Percentiles rank a stretch among this genome's conserved stretches.
phyloP scores from a whole-genome alignment of 2,888 invertebrate genomes.

The Dasypolia templi region DNA sequence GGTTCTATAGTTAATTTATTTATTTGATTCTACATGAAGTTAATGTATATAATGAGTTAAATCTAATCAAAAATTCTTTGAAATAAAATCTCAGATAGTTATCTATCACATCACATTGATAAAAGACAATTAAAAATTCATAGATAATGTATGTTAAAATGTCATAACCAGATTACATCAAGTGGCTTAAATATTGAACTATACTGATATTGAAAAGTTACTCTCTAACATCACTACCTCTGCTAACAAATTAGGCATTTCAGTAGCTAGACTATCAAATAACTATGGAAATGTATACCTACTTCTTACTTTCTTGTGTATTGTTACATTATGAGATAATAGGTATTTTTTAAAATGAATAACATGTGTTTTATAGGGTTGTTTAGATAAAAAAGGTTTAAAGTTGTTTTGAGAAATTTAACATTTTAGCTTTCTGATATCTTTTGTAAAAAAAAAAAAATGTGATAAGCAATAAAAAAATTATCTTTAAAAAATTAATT shows the following conservation, averaged over 20 bases:
- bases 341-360: background rate
- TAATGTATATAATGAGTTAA: background rate
- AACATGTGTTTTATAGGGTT: background rate
- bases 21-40: background rate
- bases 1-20: background rate
- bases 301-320: background rate
- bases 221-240: background rate
- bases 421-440: background rate
- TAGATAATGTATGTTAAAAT: conserved; percentile 7
- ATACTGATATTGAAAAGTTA: background rate
- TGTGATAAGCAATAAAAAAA: too few species aligned
- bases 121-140: conserved; percentile 3
- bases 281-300: background rate
- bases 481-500: too few species aligned
- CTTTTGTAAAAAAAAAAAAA: too few species aligned
- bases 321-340: conserved; percentile 8
- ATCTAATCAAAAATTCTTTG: conserved; percentile 19
- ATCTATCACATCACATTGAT: conserved; percentile 31
- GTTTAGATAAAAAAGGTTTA: background rate
- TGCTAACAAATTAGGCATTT: background rate
- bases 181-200: too few species aligned
- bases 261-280: background rate
- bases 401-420: too few species aligned
- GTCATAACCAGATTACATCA: background rate
- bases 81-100: conserved; percentile 35